phyloP scores from a whole-genome alignment of 1,140 invertebrate species.

The Gryon sp. region DNA sequence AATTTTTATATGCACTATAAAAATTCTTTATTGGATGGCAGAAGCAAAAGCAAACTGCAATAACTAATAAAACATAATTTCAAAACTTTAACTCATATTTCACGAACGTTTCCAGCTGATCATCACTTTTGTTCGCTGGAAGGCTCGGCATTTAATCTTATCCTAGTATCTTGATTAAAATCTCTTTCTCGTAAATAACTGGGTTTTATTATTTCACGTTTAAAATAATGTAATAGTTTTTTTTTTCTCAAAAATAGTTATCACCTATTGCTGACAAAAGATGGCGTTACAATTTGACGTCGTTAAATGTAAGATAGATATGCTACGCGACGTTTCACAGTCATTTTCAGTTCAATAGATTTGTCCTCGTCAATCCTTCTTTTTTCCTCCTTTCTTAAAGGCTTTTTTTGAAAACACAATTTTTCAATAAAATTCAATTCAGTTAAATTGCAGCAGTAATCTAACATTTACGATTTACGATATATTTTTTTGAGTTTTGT shows the following conservation, averaged over 20 bases:
- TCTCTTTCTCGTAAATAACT: background rate
- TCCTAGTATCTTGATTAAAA: slow-evolving; percentile 11
- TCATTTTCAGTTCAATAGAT: slow-evolving; percentile 11
- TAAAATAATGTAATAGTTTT: slow-evolving; percentile 4
- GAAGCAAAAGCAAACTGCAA: slow-evolving; percentile 9
- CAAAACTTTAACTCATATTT: slow-evolving; percentile 11
- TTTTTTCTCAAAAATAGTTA: background rate
- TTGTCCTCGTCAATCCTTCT: too few species aligned
- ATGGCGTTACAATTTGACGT: slow-evolving; percentile 1
- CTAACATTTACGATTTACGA: slow-evolving; percentile 37
- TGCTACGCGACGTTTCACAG: background rate
- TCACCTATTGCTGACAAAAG: background rate
- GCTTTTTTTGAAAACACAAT: too few species aligned
- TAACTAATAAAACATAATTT: slow-evolving; percentile 26
- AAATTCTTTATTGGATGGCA: slow-evolving; percentile 21
- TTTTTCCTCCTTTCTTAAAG: too few species aligned
- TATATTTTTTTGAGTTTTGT: slow-evolving; percentile 43
- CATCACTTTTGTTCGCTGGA: slow-evolving; percentile 1
- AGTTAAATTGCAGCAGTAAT: slow-evolving; percentile 39
- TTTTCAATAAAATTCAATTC: slow-evolving; percentile 8
- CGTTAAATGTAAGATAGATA: slow-evolving; percentile 10
- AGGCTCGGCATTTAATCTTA: slow-evolving; percentile 6
- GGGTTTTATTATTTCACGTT: slow-evolving; percentile 4
- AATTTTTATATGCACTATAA: slow-evolving; percentile 18
- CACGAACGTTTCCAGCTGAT: slow-evolving; percentile 8